phyloP scores from a whole-genome alignment of 2,797 vertebrate genomes.

The Typhlichthys eigenmanni region DNA sequence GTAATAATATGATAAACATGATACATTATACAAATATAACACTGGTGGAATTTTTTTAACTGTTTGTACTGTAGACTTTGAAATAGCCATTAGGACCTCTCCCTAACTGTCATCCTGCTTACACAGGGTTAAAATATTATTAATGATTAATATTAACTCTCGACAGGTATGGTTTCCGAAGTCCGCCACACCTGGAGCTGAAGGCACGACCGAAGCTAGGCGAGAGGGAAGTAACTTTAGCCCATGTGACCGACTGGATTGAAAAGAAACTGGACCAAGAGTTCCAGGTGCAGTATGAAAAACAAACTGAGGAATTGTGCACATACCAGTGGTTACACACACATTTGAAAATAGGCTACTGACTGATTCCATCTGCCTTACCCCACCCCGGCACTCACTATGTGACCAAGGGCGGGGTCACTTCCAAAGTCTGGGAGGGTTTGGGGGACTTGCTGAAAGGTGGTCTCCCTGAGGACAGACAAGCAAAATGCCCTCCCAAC shows the following conservation, averaged over 20 bases:
- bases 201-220: conserved; percentile 97
- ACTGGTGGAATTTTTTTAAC: too few relatives aligned
- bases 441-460: neutral
- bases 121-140: neutral
- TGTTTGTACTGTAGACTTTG: too few relatives aligned
- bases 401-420: neutral
- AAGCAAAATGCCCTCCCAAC: conserved; percentile 7
- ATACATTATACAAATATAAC: too few relatives aligned
- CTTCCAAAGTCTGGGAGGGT: neutral
- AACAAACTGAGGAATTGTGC: neutral
- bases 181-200: conserved; percentile 90
- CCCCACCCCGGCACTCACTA: too few relatives aligned
- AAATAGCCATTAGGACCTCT: neutral
- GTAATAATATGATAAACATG: too few relatives aligned
- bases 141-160: neutral
- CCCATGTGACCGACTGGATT: conserved; percentile 97
- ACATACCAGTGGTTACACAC: neutral
- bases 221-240: conserved; percentile 95
- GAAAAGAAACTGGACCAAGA: conserved; percentile 97
- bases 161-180: conserved; percentile 94
- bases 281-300: conserved; percentile 85
- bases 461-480: conserved; percentile 4
- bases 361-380: too few relatives aligned
- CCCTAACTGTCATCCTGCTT: neutral
- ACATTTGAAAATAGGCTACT: neutral